Percentiles rank a stretch among this genome's conserved stretches.
phyloP scores from a whole-genome alignment of 2,797 vertebrate species.

The Garrulus glandarius region DNA sequence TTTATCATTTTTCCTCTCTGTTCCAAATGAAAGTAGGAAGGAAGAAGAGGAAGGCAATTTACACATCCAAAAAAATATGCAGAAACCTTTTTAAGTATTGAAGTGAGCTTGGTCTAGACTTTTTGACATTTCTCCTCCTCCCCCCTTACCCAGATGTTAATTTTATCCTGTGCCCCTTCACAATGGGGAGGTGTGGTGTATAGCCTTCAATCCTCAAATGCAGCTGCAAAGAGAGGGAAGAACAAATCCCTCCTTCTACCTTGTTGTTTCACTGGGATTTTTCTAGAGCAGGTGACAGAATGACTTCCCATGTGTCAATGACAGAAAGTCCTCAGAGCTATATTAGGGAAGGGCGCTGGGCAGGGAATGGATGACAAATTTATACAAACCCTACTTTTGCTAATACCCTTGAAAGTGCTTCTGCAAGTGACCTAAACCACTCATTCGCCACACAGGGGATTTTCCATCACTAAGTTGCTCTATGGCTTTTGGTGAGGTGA shows the following conservation, averaged over 20 bases:
- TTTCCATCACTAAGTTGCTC: background rate
- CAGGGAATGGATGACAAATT: background rate
- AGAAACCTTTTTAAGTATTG: background rate
- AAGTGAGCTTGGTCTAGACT: background rate
- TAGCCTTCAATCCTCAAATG: background rate
- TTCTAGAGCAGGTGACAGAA: background rate
- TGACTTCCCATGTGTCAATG: background rate
- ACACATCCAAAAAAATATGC: background rate
- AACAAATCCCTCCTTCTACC: background rate
- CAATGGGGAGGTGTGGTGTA: background rate
- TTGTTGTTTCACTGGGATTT: background rate
- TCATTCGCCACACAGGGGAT: fast-evolving
- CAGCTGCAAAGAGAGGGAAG: background rate
- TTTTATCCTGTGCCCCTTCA: background rate
- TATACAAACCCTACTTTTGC: background rate
- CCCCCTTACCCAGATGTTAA: background rate
- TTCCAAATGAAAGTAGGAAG: background rate
- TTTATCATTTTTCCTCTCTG: background rate
- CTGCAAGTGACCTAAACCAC: background rate
- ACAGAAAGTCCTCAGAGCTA: background rate
- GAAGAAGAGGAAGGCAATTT: background rate
- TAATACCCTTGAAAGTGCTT: background rate
- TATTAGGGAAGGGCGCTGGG: background rate
- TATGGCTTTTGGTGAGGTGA: background rate
- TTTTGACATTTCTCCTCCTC: background rate